phyloP scores from a whole-genome alignment of 2,888 invertebrate species.

The Aphodius sticticus region DNA sequence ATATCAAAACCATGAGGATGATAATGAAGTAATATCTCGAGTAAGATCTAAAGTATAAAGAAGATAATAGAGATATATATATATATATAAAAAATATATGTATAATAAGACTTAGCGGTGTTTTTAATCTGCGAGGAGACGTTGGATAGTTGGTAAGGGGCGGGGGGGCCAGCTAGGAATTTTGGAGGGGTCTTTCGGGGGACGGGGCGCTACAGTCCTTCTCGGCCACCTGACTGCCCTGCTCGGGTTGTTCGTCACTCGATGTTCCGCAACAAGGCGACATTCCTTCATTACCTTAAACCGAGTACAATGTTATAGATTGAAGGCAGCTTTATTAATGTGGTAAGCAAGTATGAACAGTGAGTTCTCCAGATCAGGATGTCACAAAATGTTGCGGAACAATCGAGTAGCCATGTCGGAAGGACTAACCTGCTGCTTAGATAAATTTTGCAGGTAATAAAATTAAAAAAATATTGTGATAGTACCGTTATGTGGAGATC shows the following conservation, averaged over 20 bases:
- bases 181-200: slow-evolving; percentile 38
- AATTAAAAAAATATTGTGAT: background rate
- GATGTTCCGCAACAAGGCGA: slow-evolving; percentile 41
- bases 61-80: background rate
- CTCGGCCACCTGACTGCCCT: slow-evolving; percentile 52
- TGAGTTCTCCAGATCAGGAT: background rate
- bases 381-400: slow-evolving; percentile 4
- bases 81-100: background rate
- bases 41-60: background rate
- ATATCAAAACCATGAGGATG: background rate
- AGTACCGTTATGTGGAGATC: background rate
- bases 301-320: background rate
- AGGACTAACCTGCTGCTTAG: background rate
- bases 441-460: background rate
- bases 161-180: slow-evolving; percentile 21
- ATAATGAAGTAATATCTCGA: background rate
- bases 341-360: background rate
- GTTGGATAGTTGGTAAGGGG: background rate
- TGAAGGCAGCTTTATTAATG: background rate
- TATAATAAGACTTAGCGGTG: background rate
- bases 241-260: slow-evolving; percentile 45
- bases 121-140: background rate
- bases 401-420: background rate
- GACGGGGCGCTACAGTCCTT: slow-evolving; percentile 49
- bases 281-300: slow-evolving; percentile 51